Evolutionary conservation across 2,888 invertebrate species (phyloP).

Genomic region (Chymomyza procnemis): DNA sequence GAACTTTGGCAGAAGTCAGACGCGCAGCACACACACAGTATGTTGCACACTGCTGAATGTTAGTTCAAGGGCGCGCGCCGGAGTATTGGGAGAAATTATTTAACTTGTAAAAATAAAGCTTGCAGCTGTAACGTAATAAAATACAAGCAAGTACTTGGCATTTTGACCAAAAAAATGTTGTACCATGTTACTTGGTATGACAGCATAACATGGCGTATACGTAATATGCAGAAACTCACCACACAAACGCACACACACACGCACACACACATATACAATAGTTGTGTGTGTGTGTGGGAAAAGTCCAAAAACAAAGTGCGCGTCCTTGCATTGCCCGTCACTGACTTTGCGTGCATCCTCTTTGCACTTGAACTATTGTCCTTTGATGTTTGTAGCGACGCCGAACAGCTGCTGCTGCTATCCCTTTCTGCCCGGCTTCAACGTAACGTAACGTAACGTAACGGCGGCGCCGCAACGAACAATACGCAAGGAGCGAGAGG

Average conservation of each 20-base stretch:
- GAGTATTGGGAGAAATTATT: slow-evolving; percentile 11
- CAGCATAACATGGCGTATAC: slow-evolving; percentile 61
- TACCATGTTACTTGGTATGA: not conserved
- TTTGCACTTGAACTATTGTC: slow-evolving; percentile 77
- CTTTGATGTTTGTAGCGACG: slow-evolving; percentile 53
- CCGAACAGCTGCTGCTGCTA: slow-evolving; percentile 45
- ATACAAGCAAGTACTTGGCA: not conserved
- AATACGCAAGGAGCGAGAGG: not conserved
- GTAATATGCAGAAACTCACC: slow-evolving; percentile 61
- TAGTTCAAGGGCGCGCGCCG: slow-evolving; percentile 43
- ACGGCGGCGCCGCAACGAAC: not conserved
- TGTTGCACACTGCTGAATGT: slow-evolving; percentile 30
- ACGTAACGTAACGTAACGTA: not conserved
- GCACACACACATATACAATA: too few species aligned
- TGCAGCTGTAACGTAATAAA: not conserved
- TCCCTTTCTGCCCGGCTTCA: slow-evolving; percentile 61
- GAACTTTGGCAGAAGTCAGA: not conserved
- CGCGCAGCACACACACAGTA: not conserved
- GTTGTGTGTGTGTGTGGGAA: not conserved
- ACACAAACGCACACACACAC: slow-evolving; percentile 22
- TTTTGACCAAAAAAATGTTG: slow-evolving; percentile 1
- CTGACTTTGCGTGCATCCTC: slow-evolving; percentile 58
- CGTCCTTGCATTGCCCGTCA: slow-evolving; percentile 36
- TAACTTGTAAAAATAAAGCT: slow-evolving; percentile 36
- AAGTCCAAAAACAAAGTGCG: slow-evolving; percentile 21